Evolutionary conservation across 2,113 vertebrate genomes (phyloP), one percentile per base, ranked within the genome.

Genomic region (Chamaea fasciata): DNA sequence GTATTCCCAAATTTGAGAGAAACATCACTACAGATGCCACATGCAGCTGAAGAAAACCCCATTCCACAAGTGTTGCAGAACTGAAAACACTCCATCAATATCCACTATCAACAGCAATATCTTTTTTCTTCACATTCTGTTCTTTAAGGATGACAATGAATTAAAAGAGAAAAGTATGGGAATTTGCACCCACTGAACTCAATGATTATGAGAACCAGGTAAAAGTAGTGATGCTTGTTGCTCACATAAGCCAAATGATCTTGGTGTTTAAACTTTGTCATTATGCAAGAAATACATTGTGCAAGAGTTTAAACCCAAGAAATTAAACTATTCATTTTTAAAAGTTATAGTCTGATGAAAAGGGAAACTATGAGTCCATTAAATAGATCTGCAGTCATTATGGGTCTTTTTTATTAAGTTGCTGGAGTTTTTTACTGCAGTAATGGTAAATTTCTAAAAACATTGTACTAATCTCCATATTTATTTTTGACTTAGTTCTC

Each of bases 391-490:
- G 24, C 44, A 67, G 24, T 68, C 26, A 42, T 82, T 95, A 71
- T 50, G n/a, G 10, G 31, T 67, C 27, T 64, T 91, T 87, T 83
- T 86, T 70, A 71, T 79, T 71, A 64, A 24, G 4, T 67, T 83
- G 49, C 50, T 69, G 26, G 62, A 69, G 44, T 7, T 75, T 75
- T 78, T 89, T 65, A 42, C 33, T 87, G 26, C 42, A 12, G 67
- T 83, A 78, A 84, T 91, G 71, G 80, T 92, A 52, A 70, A 46
- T 77, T 83, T 95, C 57, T 84, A 81, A 96, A 83, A 65, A 87
- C 39, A 9, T 92, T 47, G 28, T 59, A 81, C 22, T 94, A 50
- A 87, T 83, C 80, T 53, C 59, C 57, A 39, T 69, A 81, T 85
- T 78, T 14, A 52, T 73, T 87, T 85, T 73, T 6, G 0, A 74